phyloP scores from a whole-genome alignment of 2,888 invertebrate genomes.

The Temnothorax ravouxi region DNA sequence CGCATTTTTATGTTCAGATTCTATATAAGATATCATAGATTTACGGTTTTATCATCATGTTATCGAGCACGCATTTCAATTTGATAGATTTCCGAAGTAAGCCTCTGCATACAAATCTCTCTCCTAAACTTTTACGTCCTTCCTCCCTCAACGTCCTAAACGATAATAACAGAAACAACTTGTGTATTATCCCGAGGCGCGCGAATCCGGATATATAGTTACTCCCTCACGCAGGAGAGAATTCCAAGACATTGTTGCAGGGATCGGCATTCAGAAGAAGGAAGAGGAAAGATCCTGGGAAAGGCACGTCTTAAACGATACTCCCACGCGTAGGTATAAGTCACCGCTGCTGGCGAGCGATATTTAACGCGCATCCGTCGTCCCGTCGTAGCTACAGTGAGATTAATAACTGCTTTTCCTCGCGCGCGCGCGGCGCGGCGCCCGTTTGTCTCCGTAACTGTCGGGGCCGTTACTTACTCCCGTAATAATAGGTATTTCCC shows the following conservation, averaged over 20 bases:
- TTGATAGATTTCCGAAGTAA: conserved; percentile 19
- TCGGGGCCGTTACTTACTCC: conserved; percentile 19
- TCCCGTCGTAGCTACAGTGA: conserved; percentile 32
- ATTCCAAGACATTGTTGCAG: not conserved
- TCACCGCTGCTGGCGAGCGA: conserved; percentile 25
- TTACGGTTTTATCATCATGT: conserved; percentile 2
- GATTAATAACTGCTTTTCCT: conserved; percentile 67
- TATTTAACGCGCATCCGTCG: conserved; percentile 60
- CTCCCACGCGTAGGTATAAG: conserved; percentile 34
- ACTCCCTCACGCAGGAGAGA: not conserved
- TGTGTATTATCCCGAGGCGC: conserved; percentile 11
- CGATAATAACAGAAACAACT: conserved; percentile 61
- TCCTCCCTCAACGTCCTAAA: conserved; percentile 58
- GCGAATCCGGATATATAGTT: conserved; percentile 44
- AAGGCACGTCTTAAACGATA: conserved; percentile 42
- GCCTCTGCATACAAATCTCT: conserved; percentile 21
- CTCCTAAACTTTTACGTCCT: conserved; percentile 38
- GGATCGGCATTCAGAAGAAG: conserved; percentile 19
- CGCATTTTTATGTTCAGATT: not conserved
- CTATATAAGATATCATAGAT: not conserved
- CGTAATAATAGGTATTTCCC: conserved; percentile 41
- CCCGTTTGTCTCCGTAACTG: conserved; percentile 41
- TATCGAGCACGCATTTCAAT: conserved; percentile 4
- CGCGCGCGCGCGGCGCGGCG: conserved; percentile 24
- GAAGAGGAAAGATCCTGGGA: conserved; percentile 15